phyloP scores from a whole-genome alignment of 2,113 vertebrate genomes.

The Podarcis cretensis region DNA sequence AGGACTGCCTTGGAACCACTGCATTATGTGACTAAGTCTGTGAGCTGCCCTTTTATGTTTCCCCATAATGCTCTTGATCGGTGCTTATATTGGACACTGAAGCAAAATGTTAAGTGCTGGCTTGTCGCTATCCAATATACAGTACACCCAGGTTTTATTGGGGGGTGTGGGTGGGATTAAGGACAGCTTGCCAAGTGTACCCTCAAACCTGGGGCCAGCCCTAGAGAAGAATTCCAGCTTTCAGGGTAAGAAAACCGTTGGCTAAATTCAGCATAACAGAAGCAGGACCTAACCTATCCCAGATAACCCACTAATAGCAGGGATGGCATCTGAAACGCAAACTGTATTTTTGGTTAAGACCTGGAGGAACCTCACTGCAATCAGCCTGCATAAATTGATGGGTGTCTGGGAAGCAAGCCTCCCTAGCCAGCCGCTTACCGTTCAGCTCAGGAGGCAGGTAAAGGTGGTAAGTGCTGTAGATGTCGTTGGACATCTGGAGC shows the following conservation, averaged over 20 bases:
- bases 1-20: too few species aligned
- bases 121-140: not conserved
- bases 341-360: not conserved
- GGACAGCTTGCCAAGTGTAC: not conserved
- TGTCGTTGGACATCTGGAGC: conserved; percentile 89
- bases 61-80: not conserved
- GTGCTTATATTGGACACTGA: not conserved
- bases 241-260: not conserved
- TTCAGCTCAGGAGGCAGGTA: conserved; percentile 84
- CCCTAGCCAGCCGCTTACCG: conserved; percentile 69
- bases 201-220: not conserved
- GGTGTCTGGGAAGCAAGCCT: not conserved
- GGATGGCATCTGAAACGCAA: not conserved
- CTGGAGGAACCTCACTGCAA: not conserved
- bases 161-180: not conserved
- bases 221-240: not conserved
- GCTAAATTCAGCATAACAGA: not conserved
- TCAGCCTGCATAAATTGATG: not conserved
- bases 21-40: not conserved
- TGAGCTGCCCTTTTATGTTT: not conserved
- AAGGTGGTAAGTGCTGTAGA: conserved; percentile 91
- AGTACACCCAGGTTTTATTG: not conserved
- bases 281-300: not conserved
- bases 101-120: not conserved
- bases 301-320: not conserved